Evolutionary conservation across 2,797 vertebrate species (phyloP).

Genomic region (Sebastes vulpes): DNA sequence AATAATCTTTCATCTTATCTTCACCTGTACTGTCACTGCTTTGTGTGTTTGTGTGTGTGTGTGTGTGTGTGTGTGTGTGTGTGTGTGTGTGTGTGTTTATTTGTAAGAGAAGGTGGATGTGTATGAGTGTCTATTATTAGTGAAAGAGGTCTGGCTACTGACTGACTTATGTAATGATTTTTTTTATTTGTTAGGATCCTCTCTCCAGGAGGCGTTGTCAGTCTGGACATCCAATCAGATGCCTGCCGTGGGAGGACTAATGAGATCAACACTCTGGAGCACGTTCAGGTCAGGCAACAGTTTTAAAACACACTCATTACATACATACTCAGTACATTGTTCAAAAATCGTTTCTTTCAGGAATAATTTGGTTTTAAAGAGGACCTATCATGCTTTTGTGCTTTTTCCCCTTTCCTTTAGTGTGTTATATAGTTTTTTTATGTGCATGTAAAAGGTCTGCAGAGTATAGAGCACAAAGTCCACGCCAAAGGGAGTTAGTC

Average conservation of each 20-base stretch:
- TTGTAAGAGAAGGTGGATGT: background rate
- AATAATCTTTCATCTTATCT: slow-evolving; percentile 5
- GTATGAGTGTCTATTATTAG: background rate
- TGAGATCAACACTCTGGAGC: slow-evolving; percentile 81
- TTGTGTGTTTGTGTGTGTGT: background rate
- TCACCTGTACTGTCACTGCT: background rate
- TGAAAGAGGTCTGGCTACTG: background rate
- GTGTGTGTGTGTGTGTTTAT: slow-evolving; percentile 4
- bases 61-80: no score
- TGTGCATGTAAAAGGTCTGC: no score
- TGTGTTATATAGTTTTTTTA: no score
- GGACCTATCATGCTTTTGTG: no score
- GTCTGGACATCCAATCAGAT: slow-evolving; percentile 69
- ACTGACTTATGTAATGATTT: slow-evolving; percentile 6
- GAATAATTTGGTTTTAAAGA: background rate
- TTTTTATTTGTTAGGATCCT: slow-evolving; percentile 65
- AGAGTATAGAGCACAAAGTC: no score
- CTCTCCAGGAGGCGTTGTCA: slow-evolving; percentile 58
- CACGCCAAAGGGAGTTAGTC: no score
- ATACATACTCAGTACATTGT: background rate
- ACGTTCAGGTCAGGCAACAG: slow-evolving; percentile 67
- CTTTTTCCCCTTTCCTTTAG: no score
- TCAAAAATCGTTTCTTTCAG: background rate
- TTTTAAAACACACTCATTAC: background rate
- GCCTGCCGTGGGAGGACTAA: slow-evolving; percentile 67